A percentile compares a stretch with the other conserved stretches of the same genome.
phyloP scores from a whole-genome alignment of 2,113 vertebrate species.

The Eulacestoma nigropectus region DNA sequence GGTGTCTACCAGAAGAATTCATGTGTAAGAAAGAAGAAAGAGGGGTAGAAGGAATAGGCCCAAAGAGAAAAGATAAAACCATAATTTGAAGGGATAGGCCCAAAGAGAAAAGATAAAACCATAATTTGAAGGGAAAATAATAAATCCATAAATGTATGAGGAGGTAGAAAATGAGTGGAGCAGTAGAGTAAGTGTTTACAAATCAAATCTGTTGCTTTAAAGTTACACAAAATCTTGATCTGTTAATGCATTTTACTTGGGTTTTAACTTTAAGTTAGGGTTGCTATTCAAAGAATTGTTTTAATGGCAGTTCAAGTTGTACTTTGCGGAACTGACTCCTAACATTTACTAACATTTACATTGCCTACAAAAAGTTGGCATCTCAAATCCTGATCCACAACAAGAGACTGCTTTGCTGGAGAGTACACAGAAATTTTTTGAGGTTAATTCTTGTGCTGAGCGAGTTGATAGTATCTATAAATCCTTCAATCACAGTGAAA shows the following conservation, averaged over 20 bases:
- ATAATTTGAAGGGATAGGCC: not conserved
- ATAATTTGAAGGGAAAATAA: not conserved
- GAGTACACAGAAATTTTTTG: not conserved
- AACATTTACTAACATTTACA: not conserved
- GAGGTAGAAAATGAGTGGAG: not conserved
- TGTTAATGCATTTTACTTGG: not conserved
- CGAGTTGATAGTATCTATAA: not conserved
- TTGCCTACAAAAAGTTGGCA: not conserved
- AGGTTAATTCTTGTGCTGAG: not conserved
- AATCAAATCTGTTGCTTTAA: not conserved
- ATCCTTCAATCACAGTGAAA: not conserved
- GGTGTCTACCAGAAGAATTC: not conserved
- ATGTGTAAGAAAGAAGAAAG: not conserved
- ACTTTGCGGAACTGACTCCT: not conserved
- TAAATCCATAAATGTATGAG: not conserved
- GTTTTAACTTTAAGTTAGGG: not conserved
- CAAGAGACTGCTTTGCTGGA: not conserved
- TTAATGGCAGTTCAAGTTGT: not conserved
- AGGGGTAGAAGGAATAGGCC: not conserved
- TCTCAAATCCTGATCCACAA: conserved; percentile 23
- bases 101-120: not conserved
- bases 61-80: not conserved
- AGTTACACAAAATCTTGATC: not conserved
- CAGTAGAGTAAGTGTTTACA: not conserved
- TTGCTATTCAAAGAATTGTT: not conserved